These are phyloP conservation scores for Anneissia japonica DNA, from an alignment of 35 echinoderm and acorn worm species.

Conservation along the genomic window DNA sequence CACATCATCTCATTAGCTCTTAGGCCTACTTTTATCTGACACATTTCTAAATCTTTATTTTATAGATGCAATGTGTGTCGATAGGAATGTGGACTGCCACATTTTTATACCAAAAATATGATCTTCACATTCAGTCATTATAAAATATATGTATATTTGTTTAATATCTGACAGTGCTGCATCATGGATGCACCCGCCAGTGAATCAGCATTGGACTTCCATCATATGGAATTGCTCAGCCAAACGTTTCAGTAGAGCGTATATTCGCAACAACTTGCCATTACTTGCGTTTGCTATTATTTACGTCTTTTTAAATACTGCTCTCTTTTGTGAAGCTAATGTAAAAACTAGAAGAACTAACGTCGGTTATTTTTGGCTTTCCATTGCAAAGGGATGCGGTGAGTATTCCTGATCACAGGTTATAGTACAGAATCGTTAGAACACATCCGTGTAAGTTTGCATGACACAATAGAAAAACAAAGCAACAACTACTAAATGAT, in stretches of 20 bases:
- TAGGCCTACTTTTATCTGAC: too few species aligned
- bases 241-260: neutral
- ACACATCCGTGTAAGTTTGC: too few species aligned
- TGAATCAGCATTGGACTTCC: neutral
- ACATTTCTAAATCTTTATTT: too few species aligned
- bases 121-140: too few species aligned
- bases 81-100: too few species aligned
- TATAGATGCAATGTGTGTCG: too few species aligned
- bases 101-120: too few species aligned
- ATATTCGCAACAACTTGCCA: constrained; percentile 43
- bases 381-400: constrained; percentile 12
- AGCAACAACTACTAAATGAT: neutral
- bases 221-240: neutral
- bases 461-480: neutral
- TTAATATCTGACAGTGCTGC: constrained; percentile 42
- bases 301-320: constrained; percentile 23
- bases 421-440: too few species aligned
- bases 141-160: too few species aligned
- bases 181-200: constrained; percentile 42
- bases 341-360: neutral
- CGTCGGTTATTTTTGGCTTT: neutral
- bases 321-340: neutral
- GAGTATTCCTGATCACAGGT: neutral
- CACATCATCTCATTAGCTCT: too few species aligned
- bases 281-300: constrained; percentile 32